Percentiles rank a stretch among this genome's conserved stretches.
Conservation (phyloP, 2,113 vertebrate genomes). For the Dicentrarchus labrax region DNA sequence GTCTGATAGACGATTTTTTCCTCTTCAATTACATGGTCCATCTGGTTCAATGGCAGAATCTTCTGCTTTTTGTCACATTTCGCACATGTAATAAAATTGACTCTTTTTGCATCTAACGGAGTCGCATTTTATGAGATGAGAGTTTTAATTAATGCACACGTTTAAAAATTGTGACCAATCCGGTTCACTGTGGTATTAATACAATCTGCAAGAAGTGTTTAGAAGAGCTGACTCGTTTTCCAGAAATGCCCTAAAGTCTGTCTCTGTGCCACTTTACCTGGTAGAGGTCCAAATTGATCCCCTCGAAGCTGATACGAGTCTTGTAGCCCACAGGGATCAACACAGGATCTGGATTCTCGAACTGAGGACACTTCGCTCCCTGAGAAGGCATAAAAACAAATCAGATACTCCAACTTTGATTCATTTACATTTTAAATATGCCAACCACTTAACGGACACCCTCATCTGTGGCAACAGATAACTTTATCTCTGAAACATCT, state of each 20-base stretch:
- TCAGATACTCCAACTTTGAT: slow-evolving; percentile 33
- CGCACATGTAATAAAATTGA: not conserved
- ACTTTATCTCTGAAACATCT: slow-evolving; percentile 73
- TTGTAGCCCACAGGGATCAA: slow-evolving; percentile 90
- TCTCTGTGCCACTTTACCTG: slow-evolving; percentile 72
- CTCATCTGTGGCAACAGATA: slow-evolving; percentile 63
- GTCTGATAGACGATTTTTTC: not conserved
- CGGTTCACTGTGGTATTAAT: not conserved
- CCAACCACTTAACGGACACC: slow-evolving; percentile 59
- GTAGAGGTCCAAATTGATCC: slow-evolving; percentile 87
- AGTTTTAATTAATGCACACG: not conserved
- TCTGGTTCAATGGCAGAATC: not conserved
- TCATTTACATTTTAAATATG: slow-evolving; percentile 63
- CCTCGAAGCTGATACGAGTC: slow-evolving; percentile 89
- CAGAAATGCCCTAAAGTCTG: slow-evolving; percentile 14
- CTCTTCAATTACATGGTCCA: not conserved
- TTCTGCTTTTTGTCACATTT: not conserved
- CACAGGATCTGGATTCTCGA: slow-evolving; percentile 88
- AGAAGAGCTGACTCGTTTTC: not conserved
- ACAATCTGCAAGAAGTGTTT: not conserved
- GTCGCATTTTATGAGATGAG: not conserved
- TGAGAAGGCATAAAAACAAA: slow-evolving; percentile 68
- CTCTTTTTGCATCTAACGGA: not conserved
- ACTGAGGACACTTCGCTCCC: slow-evolving; percentile 90
- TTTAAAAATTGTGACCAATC: not conserved